Evolutionary conservation across 2,797 vertebrate species (phyloP), one percentile per base, ranked within the genome.

Genomic region (Pseudotriccus pelzelni): DNA sequence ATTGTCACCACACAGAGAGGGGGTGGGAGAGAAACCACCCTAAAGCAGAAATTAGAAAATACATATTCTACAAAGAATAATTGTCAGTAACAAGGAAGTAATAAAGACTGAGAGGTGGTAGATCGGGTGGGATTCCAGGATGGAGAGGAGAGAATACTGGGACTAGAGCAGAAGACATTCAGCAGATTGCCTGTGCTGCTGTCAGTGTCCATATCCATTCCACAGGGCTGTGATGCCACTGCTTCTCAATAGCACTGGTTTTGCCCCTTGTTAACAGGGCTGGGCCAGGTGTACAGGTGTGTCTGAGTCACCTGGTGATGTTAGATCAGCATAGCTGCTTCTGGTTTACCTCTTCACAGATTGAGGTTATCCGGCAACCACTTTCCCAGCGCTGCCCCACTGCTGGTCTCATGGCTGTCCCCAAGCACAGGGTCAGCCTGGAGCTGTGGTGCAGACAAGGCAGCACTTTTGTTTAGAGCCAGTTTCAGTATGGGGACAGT

Each of bases 401-500:
- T 59, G 23, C 37, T 87, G 10, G 1, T 41, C 17, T 73, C 0
- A 0, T 20, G 32, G 41, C 37, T 89, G 70, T 62, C 27, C 41
- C 34, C 56, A 56, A 21, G 30, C 47, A 20, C 3, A 2, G 23
- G 23, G 12, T 43, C 46, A 36, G 1, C 14, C 7, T 7, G 0
- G 2, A 30, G 14, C 18, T 37, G 23, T n/a, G 60, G 9, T 49
- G 37, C 52, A 74, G 49, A 47, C 43, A 25, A 66, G 91, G 24
- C 34, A 63, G 19, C 1, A 0, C 37, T 74, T 84, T 10, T 7
- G 1, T 32, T 60, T 55, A 34, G 34, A 72, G 50, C 5, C 2
- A 16, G 12, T 83, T 83, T 76, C 17, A 9, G 34, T 80, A 12
- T 20, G 46, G 50, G 34, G 24, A 84, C 21, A 0, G 1, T n/a